Percentiles rank a stretch among this genome's conserved stretches.
Conservation (phyloP, 2,888 invertebrate genomes). For the Stenichneumon culpator region DNA sequence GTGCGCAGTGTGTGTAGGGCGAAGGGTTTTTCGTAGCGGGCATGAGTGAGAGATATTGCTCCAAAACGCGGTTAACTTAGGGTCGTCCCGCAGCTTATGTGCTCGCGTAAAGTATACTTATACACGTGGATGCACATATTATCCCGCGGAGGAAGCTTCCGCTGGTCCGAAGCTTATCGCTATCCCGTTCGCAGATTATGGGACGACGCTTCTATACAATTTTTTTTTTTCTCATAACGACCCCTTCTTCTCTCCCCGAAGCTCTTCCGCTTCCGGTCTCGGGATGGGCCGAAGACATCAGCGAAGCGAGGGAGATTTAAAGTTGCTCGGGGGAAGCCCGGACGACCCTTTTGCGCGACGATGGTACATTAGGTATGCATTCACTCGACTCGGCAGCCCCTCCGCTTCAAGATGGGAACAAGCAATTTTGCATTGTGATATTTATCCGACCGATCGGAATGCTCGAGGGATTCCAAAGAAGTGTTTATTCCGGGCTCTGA, state of each 20-base stretch:
- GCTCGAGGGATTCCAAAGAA: no score
- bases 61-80: conserved; percentile 44
- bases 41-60: conserved; percentile 25
- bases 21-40: conserved; percentile 20
- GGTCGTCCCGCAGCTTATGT: conserved; percentile 51
- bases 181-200: conserved; percentile 57
- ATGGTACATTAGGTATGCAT: conserved; percentile 30
- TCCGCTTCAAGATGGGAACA: conserved; percentile 1
- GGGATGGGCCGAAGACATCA: neutral
- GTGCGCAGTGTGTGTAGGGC: conserved; percentile 13
- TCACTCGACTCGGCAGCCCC: conserved; percentile 11
- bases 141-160: conserved; percentile 28
- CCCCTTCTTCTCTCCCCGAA: neutral
- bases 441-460: neutral
- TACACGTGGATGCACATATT: conserved; percentile 29
- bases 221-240: conserved; percentile 1
- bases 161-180: conserved; percentile 52
- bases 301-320: conserved; percentile 8
- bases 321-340: neutral
- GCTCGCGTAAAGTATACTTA: conserved; percentile 11
- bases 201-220: conserved; percentile 37
- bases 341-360: conserved; percentile 1
- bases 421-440: neutral
- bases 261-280: conserved; percentile 19
- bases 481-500: no score